phyloP scores from a whole-genome alignment of 2,888 invertebrate genomes.

The Pseudoips prasinana region DNA sequence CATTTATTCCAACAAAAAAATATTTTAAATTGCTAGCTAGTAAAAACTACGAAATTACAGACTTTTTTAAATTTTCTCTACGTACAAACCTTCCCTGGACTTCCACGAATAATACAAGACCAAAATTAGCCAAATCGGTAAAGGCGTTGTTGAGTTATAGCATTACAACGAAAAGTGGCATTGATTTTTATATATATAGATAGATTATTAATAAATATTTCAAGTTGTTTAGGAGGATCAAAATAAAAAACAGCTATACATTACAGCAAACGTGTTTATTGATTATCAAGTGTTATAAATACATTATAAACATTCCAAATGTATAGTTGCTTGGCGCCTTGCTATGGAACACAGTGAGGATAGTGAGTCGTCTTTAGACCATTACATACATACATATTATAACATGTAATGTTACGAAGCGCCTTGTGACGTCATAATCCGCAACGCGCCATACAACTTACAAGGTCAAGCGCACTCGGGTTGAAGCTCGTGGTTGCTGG shows the following conservation, averaged over 20 bases:
- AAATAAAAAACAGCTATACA: conserved; percentile 35
- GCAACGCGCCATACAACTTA: conserved; percentile 33
- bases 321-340: conserved; percentile 38
- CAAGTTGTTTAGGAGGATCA: too few relatives aligned
- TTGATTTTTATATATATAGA: too few relatives aligned
- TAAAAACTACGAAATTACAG: too few relatives aligned
- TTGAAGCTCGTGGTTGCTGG: not conserved
- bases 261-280: conserved; percentile 59
- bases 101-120: too few relatives aligned
- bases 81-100: too few relatives aligned
- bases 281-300: conserved; percentile 42
- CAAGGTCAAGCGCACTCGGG: conserved; percentile 31
- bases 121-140: too few relatives aligned
- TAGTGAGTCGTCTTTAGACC: conserved; percentile 8
- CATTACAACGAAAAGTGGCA: too few relatives aligned
- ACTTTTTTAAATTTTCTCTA: too few relatives aligned
- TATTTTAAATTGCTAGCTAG: too few relatives aligned
- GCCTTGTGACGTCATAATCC: not conserved
- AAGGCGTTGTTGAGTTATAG: too few relatives aligned
- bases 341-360: conserved; percentile 18
- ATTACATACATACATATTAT: not conserved
- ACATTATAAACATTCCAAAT: conserved; percentile 38
- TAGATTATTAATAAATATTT: too few relatives aligned
- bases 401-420: not conserved
- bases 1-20: too few relatives aligned